Evolutionary conservation across 2,888 invertebrate species (phyloP).

Genomic region (Meteorus cinctellus): DNA sequence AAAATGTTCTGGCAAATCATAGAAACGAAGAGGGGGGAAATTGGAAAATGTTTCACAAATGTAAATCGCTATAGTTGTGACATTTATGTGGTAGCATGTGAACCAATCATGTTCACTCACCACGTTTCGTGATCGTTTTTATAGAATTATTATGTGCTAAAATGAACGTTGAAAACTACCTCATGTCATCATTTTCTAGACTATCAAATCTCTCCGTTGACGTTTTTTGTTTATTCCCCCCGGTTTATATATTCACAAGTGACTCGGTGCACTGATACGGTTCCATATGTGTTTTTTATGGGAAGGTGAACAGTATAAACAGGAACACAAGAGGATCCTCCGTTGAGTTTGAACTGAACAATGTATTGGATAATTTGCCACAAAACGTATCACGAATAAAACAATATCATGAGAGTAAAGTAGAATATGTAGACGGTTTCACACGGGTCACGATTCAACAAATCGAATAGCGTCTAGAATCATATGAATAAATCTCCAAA

Average conservation of each 20-base stretch:
- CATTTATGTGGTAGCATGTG: background rate
- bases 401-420: slow-evolving; percentile 9
- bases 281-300: background rate
- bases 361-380: background rate
- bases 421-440: background rate
- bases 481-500: slow-evolving; percentile 29
- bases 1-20: background rate
- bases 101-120: background rate
- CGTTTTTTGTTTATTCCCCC: background rate
- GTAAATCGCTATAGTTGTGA: background rate
- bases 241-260: slow-evolving; percentile 14
- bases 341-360: background rate
- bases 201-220: background rate
- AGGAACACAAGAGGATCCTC: background rate
- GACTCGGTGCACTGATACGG: background rate
- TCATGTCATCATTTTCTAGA: slow-evolving; percentile 19
- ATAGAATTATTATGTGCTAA: background rate
- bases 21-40: background rate
- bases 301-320: background rate
- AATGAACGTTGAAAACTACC: slow-evolving; percentile 11
- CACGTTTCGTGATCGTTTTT: background rate
- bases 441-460: slow-evolving; percentile 30
- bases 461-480: slow-evolving; percentile 27
- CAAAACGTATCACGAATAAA: background rate
- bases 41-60: background rate